phyloP scores from a whole-genome alignment of 2,113 vertebrate species.

The Stigmatopora nigra region DNA sequence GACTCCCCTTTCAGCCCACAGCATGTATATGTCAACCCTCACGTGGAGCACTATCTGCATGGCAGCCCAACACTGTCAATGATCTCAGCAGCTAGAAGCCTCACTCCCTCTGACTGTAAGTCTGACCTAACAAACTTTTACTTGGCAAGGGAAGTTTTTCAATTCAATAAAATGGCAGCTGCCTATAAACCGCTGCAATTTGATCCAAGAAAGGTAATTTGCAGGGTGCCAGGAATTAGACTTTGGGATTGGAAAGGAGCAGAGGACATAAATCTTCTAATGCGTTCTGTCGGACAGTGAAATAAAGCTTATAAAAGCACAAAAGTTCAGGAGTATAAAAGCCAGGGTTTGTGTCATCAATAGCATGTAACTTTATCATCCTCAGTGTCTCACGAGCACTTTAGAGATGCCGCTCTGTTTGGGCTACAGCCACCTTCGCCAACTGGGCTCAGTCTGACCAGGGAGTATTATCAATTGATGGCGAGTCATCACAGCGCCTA shows the following conservation, averaged over 20 bases:
- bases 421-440: conserved; percentile 77
- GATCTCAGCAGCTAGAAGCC: conserved; percentile 84
- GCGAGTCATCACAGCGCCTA: conserved; percentile 83
- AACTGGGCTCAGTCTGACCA: conserved; percentile 70
- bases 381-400: conserved; percentile 86
- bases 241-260: conserved; percentile 46
- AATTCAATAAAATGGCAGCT: neutral
- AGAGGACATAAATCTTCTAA: conserved; percentile 63
- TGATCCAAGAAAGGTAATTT: conserved; percentile 1
- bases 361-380: neutral
- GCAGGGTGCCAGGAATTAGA: conserved; percentile 40
- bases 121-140: neutral
- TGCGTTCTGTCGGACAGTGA: conserved; percentile 56
- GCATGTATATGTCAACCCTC: conserved; percentile 80
- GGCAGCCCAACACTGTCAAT: conserved; percentile 86
- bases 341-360: neutral
- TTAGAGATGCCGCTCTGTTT: conserved; percentile 87
- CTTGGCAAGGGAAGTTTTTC: neutral
- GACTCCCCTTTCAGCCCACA: conserved; percentile 81
- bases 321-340: neutral
- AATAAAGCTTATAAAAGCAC: neutral
- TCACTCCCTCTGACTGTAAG: conserved; percentile 87
- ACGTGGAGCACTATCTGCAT: conserved; percentile 97
- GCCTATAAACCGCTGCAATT: neutral
- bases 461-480: conserved; percentile 95